Conservation (phyloP, 2,113 vertebrate genomes). For the Rhinolophus ferrumequinum region DNA sequence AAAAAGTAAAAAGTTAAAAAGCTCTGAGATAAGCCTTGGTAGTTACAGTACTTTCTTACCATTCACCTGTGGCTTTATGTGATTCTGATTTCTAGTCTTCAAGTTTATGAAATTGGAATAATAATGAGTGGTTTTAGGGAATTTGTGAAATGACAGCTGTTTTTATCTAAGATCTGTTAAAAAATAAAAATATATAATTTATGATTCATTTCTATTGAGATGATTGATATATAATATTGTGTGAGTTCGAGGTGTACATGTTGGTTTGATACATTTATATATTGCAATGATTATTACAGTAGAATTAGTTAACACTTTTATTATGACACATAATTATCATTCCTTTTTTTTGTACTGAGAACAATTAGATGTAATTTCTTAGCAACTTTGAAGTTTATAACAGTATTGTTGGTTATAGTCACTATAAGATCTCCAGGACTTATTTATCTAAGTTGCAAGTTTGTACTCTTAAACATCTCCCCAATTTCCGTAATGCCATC, state of each 20-base stretch:
- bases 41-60: not conserved
- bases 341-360: not conserved
- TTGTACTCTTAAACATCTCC: not conserved
- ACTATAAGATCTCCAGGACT: not conserved
- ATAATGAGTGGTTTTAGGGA: not conserved
- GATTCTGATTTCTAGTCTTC: conserved; percentile 15
- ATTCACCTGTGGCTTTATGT: not conserved
- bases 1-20: not conserved
- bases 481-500: not conserved
- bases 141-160: not conserved
- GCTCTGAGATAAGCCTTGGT: not conserved
- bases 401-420: not conserved
- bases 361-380: not conserved
- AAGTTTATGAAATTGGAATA: conserved; percentile 3
- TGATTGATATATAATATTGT: not conserved
- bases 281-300: not conserved
- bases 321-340: not conserved
- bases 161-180: not conserved
- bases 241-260: not conserved
- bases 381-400: not conserved
- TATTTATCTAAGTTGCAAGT: not conserved
- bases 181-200: conserved; percentile 32
- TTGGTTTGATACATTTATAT: not conserved
- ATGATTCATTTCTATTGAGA: not conserved
- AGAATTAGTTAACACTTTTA: not conserved